Conservation (phyloP, 2,113 vertebrate genomes). For the Cavia aperea region DNA sequence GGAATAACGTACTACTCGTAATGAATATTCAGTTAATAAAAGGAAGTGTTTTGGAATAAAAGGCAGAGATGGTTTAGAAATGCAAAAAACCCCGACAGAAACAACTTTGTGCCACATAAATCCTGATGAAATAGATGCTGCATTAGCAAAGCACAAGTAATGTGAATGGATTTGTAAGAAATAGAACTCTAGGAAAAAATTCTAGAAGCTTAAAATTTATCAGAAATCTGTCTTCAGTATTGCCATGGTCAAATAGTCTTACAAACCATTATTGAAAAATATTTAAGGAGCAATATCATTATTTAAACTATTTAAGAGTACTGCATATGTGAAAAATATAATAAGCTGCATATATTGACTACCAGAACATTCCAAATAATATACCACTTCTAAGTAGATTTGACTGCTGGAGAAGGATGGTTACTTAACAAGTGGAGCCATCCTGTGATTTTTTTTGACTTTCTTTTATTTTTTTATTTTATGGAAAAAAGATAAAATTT, state of each 20-base stretch:
- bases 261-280: not conserved
- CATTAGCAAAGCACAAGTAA: constrained; percentile 6
- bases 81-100: not conserved
- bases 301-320: not conserved
- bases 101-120: not conserved
- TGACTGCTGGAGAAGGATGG: not conserved
- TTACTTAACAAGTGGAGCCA: not conserved
- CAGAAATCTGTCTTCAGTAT: not conserved
- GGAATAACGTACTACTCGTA: not conserved
- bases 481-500: not conserved
- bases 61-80: not conserved
- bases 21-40: not conserved
- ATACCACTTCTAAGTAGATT: not conserved
- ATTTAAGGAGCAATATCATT: not conserved
- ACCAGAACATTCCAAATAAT: not conserved
- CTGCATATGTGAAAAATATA: not conserved
- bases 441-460: not conserved
- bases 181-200: not conserved
- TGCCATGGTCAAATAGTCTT: not conserved
- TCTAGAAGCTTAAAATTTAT: not conserved
- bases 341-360: not conserved
- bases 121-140: not conserved
- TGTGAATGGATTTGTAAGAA: not conserved
- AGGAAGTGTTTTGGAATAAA: not conserved
- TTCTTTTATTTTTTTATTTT: not conserved